These are phyloP conservation scores for Echeneis naucrates DNA, from an alignment of 2,797 vertebrate genomes.

Conservation along the genomic window DNA sequence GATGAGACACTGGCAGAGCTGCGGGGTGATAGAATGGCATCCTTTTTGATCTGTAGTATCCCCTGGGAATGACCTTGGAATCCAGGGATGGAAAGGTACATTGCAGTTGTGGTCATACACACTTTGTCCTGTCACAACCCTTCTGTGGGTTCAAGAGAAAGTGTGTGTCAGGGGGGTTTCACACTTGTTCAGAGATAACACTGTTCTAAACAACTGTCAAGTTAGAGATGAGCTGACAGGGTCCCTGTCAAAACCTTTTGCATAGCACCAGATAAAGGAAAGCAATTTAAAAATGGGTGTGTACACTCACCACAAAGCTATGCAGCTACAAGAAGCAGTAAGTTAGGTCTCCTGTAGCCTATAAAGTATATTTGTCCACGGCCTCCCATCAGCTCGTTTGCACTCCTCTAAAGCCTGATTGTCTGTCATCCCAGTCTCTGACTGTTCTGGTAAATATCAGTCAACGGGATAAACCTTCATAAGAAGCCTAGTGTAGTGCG, in stretches of 20 bases:
- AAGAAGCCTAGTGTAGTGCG: neutral
- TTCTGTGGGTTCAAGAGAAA: constrained; percentile 35
- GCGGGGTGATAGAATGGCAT: constrained; percentile 42
- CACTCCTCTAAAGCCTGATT: neutral
- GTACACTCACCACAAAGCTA: neutral
- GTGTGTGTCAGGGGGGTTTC: constrained; percentile 65
- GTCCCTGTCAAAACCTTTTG: constrained; percentile 62
- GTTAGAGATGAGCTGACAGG: constrained; percentile 71
- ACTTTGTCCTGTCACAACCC: constrained; percentile 65
- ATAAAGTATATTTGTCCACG: neutral
- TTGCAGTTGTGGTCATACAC: constrained; percentile 30
- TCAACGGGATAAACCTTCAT: neutral
- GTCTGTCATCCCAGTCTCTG: constrained; percentile 4
- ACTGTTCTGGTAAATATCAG: neutral
- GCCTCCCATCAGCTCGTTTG: neutral
- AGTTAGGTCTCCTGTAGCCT: neutral
- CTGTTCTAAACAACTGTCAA: constrained; percentile 76
- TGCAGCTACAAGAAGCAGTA: neutral
- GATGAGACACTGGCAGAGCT: constrained; percentile 41
- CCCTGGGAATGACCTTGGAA: constrained; percentile 71
- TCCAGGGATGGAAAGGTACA: constrained; percentile 67
- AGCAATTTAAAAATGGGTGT: constrained; percentile 5
- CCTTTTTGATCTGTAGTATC: constrained; percentile 66
- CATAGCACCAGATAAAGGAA: constrained; percentile 32
- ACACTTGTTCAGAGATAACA: constrained; percentile 67